These are phyloP conservation scores for Drosophila jambulina DNA, from an alignment of 1,140 invertebrate species.

Conservation along the genomic window DNA sequence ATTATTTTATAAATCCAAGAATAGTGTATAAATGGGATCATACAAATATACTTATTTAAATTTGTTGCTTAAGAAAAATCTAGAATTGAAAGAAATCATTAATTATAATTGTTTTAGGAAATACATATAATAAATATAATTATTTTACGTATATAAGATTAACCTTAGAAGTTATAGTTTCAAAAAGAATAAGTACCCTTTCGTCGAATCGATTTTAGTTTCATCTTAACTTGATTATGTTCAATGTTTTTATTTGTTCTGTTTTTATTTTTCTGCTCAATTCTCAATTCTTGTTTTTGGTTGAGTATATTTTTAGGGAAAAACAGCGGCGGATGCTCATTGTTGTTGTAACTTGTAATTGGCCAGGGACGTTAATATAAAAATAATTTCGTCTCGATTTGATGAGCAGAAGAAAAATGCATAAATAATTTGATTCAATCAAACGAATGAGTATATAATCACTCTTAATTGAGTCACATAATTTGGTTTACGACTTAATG, in stretches of 20 bases:
- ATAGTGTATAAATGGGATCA: not conserved
- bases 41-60: not conserved
- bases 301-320: conserved; percentile 42
- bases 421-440: conserved; percentile 42
- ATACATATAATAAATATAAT: not conserved
- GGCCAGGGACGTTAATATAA: conserved; percentile 37
- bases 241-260: conserved; percentile 4
- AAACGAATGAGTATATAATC: conserved; percentile 29
- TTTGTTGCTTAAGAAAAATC: not conserved
- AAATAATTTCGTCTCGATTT: conserved; percentile 44
- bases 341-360: conserved; percentile 59
- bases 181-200: conserved; percentile 3
- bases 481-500: conserved; percentile 33
- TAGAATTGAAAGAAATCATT: not conserved
- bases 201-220: not conserved
- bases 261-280: conserved; percentile 6
- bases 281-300: conserved; percentile 15
- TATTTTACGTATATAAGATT: not conserved
- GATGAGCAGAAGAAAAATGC: conserved; percentile 26
- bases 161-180: not conserved
- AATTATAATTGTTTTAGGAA: not conserved
- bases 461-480: conserved; percentile 34
- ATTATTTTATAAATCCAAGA: too few relatives aligned
- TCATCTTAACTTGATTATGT: conserved; percentile 8
- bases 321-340: conserved; percentile 36